Conservation (phyloP, 1,140 invertebrate genomes). For the Oncopeltus fasciatus region DNA sequence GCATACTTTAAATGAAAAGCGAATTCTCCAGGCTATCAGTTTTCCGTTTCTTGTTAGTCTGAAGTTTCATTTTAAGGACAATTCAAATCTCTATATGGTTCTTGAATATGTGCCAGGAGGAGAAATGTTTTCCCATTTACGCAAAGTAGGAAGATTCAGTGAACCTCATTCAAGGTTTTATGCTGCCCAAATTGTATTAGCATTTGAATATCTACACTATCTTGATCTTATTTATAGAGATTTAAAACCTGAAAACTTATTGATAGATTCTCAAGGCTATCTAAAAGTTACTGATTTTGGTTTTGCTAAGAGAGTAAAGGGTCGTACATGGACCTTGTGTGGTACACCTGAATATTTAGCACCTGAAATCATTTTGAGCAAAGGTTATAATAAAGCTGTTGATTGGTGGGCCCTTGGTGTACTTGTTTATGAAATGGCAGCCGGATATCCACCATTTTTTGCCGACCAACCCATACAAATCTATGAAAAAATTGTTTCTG, state of each 20-base stretch:
- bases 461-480: conserved; percentile 97
- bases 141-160: conserved; percentile 89
- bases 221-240: conserved; percentile 98
- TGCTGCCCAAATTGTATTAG: conserved; percentile 97
- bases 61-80: conserved; percentile 96
- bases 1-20: conserved; percentile 95
- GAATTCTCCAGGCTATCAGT: conserved; percentile 91
- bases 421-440: conserved; percentile 82
- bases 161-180: conserved; percentile 98
- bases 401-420: conserved; percentile 97
- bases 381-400: conserved; percentile 97
- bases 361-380: conserved; percentile 92
- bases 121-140: conserved; percentile 96
- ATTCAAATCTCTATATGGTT: conserved; percentile 98
- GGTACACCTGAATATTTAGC: conserved; percentile 99
- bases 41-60: conserved; percentile 94
- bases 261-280: conserved; percentile 96
- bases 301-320: conserved; percentile 97
- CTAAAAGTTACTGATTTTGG: conserved; percentile 99
- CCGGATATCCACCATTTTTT: conserved; percentile 88
- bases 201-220: conserved; percentile 99
- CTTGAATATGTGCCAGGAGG: conserved; percentile 95
- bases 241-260: conserved; percentile 96
- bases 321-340: conserved; percentile 97
- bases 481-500: conserved; percentile 92